These are phyloP conservation scores for Acridotheres tristis DNA, from an alignment of 2,797 vertebrate species.

Conservation along the genomic window DNA sequence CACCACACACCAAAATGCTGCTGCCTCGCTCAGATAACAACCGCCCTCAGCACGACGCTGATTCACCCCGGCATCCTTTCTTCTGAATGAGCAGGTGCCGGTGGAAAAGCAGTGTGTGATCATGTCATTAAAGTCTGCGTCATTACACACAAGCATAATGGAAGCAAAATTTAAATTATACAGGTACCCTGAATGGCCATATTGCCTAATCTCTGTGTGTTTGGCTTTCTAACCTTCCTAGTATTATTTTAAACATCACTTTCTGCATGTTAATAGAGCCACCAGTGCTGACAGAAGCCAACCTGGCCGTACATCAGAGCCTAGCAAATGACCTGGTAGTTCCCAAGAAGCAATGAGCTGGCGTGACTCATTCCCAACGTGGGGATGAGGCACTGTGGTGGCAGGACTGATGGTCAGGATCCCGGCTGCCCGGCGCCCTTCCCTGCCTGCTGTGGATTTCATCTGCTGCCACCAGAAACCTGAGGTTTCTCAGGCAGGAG, in stretches of 20 bases:
- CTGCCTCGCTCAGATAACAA: constrained; percentile 7
- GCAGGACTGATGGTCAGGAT: not conserved
- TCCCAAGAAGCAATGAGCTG: constrained; percentile 32
- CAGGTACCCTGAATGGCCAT: not conserved
- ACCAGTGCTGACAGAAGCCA: not conserved
- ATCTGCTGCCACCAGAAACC: not conserved
- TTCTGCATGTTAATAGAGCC: not conserved
- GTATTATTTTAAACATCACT: constrained; percentile 20
- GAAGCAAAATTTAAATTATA: constrained; percentile 42
- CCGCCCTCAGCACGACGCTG: not conserved
- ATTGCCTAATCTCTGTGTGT: not conserved
- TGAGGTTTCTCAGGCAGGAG: not conserved
- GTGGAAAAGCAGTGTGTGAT: not conserved
- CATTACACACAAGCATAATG: constrained; percentile 4
- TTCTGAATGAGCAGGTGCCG: constrained; percentile 48
- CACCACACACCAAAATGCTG: accelerated
- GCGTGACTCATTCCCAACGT: not conserved
- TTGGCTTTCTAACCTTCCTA: not conserved
- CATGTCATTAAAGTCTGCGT: constrained; percentile 38
- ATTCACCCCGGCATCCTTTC: constrained; percentile 32
- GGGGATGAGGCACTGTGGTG: not conserved
- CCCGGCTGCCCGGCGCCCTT: not conserved
- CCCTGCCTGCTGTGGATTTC: not conserved
- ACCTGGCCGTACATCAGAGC: not conserved
- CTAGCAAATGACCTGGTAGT: not conserved